Conservation (phyloP, 2,888 invertebrate species). For the Euplexia lucipara region DNA sequence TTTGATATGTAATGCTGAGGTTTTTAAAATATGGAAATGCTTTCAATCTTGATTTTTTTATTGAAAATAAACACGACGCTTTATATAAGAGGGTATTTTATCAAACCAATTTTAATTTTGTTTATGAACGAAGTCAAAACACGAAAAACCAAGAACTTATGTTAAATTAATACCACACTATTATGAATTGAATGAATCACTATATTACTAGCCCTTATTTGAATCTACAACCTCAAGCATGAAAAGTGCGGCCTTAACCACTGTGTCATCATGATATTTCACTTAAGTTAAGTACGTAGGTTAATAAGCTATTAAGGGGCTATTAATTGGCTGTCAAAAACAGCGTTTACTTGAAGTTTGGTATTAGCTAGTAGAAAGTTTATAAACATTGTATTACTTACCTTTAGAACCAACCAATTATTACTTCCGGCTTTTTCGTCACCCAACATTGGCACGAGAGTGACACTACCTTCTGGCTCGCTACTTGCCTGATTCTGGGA, state of each 20-base stretch:
- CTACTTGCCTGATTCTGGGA: too few relatives aligned
- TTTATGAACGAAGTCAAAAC: conserved; percentile 7
- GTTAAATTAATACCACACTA: too few relatives aligned
- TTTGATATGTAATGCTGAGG: conserved; percentile 14
- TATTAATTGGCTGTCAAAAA: conserved; percentile 28
- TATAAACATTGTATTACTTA: not conserved
- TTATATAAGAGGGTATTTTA: not conserved
- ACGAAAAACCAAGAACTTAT: not conserved
- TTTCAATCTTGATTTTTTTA: conserved; percentile 27
- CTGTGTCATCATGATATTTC: too few relatives aligned
- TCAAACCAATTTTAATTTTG: conserved; percentile 15
- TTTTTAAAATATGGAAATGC: conserved; percentile 23
- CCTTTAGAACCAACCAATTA: too few relatives aligned
- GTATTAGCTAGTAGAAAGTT: conserved; percentile 12
- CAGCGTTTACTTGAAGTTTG: conserved; percentile 11
- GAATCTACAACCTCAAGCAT: too few relatives aligned
- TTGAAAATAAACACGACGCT: conserved; percentile 2
- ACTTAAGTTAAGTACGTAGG: not conserved
- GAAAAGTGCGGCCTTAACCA: too few relatives aligned
- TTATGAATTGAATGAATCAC: too few relatives aligned
- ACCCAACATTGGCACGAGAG: too few relatives aligned
- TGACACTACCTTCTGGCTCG: too few relatives aligned
- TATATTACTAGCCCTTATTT: too few relatives aligned
- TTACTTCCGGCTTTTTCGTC: too few relatives aligned
- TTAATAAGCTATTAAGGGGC: not conserved